These are phyloP conservation scores for Drosophila yakuba DNA, from an alignment of 1,140 invertebrate species.

Conservation along the genomic window DNA sequence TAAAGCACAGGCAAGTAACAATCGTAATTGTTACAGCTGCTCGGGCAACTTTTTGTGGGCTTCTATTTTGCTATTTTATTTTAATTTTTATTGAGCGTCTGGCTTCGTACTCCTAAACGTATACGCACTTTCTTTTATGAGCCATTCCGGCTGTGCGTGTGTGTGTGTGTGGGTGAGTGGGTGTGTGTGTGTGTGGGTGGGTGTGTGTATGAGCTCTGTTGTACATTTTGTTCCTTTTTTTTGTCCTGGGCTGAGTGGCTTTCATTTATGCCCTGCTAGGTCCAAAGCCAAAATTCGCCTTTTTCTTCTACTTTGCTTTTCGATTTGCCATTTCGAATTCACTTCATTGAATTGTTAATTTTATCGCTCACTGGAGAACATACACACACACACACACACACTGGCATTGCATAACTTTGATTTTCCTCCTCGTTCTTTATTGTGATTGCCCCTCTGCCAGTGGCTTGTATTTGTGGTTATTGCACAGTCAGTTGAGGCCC, in stretches of 20 bases:
- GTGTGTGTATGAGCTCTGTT: not conserved
- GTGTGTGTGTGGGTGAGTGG: not conserved
- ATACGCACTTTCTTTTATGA: constrained; percentile 63
- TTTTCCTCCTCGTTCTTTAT: constrained; percentile 57
- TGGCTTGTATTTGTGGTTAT: constrained; percentile 71
- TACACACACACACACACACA: not conserved
- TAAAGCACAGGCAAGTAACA: not conserved
- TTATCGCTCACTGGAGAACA: constrained; percentile 51
- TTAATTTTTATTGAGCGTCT: constrained; percentile 67
- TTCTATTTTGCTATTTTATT: constrained; percentile 59
- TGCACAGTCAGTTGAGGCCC: constrained; percentile 27
- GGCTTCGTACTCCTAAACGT: constrained; percentile 23
- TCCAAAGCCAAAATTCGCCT: constrained; percentile 10
- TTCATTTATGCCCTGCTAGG: constrained; percentile 8
- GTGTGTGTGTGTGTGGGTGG: not conserved
- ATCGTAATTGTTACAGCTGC: constrained; percentile 40
- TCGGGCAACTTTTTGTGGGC: constrained; percentile 43
- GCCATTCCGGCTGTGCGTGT: constrained; percentile 3
- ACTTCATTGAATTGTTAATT: constrained; percentile 82
- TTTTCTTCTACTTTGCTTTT: constrained; percentile 56
- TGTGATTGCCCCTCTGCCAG: constrained; percentile 61
- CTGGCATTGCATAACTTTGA: constrained; percentile 34
- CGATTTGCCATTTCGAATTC: constrained; percentile 75
- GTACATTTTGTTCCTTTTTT: constrained; percentile 4
- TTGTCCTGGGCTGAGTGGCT: not conserved